Conservation (phyloP, 2,888 invertebrate genomes). For the Tigriopus californicus region DNA sequence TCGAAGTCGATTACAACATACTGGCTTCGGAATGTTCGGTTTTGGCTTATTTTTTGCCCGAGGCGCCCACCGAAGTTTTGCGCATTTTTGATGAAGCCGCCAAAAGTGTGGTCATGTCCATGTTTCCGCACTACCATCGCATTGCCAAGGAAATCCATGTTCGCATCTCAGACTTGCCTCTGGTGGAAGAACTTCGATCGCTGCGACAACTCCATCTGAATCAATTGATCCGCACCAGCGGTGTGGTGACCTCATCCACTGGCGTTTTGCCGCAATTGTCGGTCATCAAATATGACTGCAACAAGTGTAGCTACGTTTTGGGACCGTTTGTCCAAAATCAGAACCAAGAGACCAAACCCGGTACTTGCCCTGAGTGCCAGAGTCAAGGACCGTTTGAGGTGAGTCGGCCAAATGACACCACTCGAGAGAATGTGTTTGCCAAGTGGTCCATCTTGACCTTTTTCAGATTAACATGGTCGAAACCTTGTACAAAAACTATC, state of each 20-base stretch:
- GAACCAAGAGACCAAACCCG: conserved; percentile 80
- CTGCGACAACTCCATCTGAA: conserved; percentile 41
- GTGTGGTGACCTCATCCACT: conserved; percentile 89
- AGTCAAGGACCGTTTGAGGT: conserved; percentile 78
- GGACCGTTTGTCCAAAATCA: conserved; percentile 93
- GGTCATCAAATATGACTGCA: conserved; percentile 91
- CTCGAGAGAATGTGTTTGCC: conserved; percentile 25
- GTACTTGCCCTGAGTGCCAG: conserved; percentile 94
- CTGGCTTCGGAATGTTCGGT: conserved; percentile 78
- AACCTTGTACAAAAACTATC: conserved; percentile 95
- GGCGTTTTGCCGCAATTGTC: conserved; percentile 87
- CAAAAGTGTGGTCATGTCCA: conserved; percentile 70
- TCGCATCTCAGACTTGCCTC: conserved; percentile 77
- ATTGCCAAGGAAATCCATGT: conserved; percentile 88
- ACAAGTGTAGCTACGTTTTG: conserved; percentile 77
- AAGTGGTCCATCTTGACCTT: too few species aligned
- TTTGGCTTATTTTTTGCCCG: conserved; percentile 87
- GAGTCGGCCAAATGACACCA: conserved; percentile 23
- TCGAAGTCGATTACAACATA: conserved; percentile 79
- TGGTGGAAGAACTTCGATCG: conserved; percentile 85
- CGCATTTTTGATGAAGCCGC: conserved; percentile 86
- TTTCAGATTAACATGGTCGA: conserved; percentile 82
- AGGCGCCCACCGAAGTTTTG: conserved; percentile 92
- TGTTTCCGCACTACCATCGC: conserved; percentile 87
- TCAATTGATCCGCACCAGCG: conserved; percentile 61